phyloP scores from a whole-genome alignment of 2,888 invertebrate species.

The Poecilobothrus nobilitatus region DNA sequence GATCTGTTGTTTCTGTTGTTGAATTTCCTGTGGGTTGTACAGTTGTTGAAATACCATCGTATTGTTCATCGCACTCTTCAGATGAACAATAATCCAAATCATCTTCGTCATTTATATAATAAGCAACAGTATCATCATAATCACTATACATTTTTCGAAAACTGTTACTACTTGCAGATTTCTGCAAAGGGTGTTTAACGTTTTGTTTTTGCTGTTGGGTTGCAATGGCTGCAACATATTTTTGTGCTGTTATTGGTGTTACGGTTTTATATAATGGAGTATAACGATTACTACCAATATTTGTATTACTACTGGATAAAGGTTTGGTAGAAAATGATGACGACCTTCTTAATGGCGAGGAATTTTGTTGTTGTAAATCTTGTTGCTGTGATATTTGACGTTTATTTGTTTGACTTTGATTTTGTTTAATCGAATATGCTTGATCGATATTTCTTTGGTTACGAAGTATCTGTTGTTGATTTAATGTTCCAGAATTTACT shows the following conservation, averaged over 20 bases:
- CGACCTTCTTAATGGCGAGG: constrained; percentile 54
- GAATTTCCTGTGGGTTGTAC: constrained; percentile 32
- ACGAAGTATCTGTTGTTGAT: neutral
- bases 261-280: constrained; percentile 35
- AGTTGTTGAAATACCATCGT: constrained; percentile 38
- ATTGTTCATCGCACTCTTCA: constrained; percentile 28
- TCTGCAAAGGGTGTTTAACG: constrained; percentile 32
- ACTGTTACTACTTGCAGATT: constrained; percentile 43
- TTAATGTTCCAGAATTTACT: neutral
- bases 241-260: constrained; percentile 23
- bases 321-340: constrained; percentile 54
- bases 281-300: constrained; percentile 32
- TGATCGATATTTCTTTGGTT: constrained; percentile 25
- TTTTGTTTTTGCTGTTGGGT: constrained; percentile 19
- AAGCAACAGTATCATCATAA: constrained; percentile 41
- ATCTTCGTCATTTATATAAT: constrained; percentile 44
- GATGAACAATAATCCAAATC: constrained; percentile 31
- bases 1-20: constrained; percentile 30
- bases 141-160: constrained; percentile 40
- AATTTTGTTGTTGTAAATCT: constrained; percentile 22
- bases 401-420: constrained; percentile 20
- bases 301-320: constrained; percentile 22
- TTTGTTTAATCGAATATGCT: constrained; percentile 20
- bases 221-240: constrained; percentile 23
- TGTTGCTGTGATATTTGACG: constrained; percentile 20